Conservation (phyloP, 2,797 vertebrate species). For the Salarias fasciatus region DNA sequence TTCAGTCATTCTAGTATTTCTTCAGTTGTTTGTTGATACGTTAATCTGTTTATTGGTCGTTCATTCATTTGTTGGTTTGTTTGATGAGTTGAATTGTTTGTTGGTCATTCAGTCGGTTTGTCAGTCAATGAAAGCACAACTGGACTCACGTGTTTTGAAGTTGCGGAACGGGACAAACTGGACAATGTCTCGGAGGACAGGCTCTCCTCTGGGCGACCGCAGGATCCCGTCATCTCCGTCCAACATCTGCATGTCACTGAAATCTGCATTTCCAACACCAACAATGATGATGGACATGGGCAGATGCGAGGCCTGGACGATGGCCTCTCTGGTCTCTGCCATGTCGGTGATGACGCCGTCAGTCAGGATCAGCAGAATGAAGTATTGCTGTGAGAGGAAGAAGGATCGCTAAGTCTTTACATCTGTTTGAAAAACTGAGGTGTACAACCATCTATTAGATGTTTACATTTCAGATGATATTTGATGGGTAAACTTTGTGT, state of each 20-base stretch:
- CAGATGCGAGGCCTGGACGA: conserved; percentile 95
- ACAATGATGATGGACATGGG: conserved; percentile 99
- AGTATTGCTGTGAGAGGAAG: conserved; percentile 88
- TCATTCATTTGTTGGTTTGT: too few species aligned
- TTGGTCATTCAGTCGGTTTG: too few species aligned
- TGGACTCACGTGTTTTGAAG: conserved; percentile 94
- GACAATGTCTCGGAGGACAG: conserved; percentile 95
- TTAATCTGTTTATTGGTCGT: too few species aligned
- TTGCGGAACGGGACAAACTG: conserved; percentile 98
- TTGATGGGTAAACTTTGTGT: too few species aligned
- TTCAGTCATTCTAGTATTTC: too few species aligned
- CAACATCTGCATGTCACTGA: conserved; percentile 98
- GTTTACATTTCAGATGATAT: too few species aligned
- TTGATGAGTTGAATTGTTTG: too few species aligned
- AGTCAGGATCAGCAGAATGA: conserved; percentile 97
- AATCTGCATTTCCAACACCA: conserved; percentile 94
- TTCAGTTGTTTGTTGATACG: too few species aligned
- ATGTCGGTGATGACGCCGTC: conserved; percentile 99
- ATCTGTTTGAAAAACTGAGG: too few species aligned
- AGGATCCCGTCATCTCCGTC: conserved; percentile 96
- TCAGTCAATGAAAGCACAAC: too few species aligned
- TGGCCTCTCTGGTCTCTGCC: conserved; percentile 97
- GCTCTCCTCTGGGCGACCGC: conserved; percentile 94
- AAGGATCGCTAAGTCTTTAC: background rate
- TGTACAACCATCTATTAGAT: too few species aligned